Percentiles rank a stretch among this genome's conserved stretches.
Evolutionary conservation across 2,113 vertebrate species (phyloP).

Genomic region (Urocitellus parryii): DNA sequence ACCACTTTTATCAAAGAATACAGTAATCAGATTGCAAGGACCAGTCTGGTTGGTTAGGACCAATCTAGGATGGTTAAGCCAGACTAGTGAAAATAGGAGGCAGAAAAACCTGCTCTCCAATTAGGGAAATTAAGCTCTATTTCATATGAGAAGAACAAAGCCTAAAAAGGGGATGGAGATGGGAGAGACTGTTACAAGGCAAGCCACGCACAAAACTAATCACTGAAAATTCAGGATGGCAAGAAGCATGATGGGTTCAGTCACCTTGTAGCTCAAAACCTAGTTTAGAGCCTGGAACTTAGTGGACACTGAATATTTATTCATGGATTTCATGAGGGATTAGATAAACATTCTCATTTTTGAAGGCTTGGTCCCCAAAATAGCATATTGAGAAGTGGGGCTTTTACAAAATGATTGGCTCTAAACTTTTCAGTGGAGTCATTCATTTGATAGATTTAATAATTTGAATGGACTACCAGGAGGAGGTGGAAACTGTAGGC

Average conservation of each 20-base stretch:
- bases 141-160: background rate
- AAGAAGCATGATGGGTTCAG: background rate
- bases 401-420: too few species aligned
- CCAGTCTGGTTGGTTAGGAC: background rate
- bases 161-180: background rate
- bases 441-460: too few species aligned
- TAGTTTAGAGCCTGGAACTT: background rate
- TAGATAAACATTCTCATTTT: background rate
- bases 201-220: too few species aligned
- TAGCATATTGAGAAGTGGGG: too few species aligned
- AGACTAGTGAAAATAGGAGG: background rate
- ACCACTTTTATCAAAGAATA: background rate
- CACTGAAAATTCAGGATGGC: rapidly evolving
- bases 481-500: too few species aligned
- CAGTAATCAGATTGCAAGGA: background rate
- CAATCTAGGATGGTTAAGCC: background rate
- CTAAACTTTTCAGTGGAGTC: too few species aligned
- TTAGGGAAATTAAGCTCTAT: background rate
- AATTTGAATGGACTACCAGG: too few species aligned
- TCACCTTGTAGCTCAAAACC: background rate
- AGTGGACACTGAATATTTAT: background rate
- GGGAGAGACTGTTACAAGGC: background rate
- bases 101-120: background rate
- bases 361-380: too few species aligned
- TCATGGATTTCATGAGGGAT: background rate